Evolutionary conservation across 1,140 invertebrate species (phyloP), one percentile per base, ranked within the genome.

Genomic region (Lasaia peninsularis): DNA sequence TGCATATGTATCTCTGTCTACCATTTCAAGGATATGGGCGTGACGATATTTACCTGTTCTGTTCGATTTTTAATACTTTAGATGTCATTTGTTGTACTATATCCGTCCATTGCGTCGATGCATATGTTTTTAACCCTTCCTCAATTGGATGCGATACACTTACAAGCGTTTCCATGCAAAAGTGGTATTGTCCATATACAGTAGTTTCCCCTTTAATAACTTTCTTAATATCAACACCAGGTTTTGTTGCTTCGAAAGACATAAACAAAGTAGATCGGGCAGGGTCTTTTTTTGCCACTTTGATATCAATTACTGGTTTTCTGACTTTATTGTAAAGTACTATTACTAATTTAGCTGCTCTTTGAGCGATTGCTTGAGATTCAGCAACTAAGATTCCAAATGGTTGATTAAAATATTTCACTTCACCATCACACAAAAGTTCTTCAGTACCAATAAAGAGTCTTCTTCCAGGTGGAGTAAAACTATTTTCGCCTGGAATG

Each of bases 301-400:
- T 75, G 5, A 82, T 32, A 60, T 83, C 73, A 31, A 75, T 28
- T 9, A 78, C 44, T n/a, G 79, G 79, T 62, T 60, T 73, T 56
- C 20, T 67, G 0, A 73, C 63, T 48, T 78, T 71, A 12, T 31
- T 73, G 31, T 96, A 94, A n/a, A 84, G 90, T 20, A 96, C 86
- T 71, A 92, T 89, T 1, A 96, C 93, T 62, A 92, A 78, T 62
- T 91, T 91, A 0, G 92, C 91, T 7, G 93, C 94, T 35, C 91
- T 86, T 10, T 93, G 86, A 2, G 94, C 94, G 37, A 92, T 69
- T n/a, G 88, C 74, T 56, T 92, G 84, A 40, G 87, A 92, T 51
- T 91, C 77, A 0, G 94, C 95, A 0, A 94, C 92, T 2, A 97
- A 89, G 2, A 96, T 79, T 0, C 94, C 96, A 4, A 95, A 71